Percentiles rank a stretch among this genome's conserved stretches.
Evolutionary conservation across 2,113 vertebrate genomes (phyloP).

Genomic region (Nestor notabilis): DNA sequence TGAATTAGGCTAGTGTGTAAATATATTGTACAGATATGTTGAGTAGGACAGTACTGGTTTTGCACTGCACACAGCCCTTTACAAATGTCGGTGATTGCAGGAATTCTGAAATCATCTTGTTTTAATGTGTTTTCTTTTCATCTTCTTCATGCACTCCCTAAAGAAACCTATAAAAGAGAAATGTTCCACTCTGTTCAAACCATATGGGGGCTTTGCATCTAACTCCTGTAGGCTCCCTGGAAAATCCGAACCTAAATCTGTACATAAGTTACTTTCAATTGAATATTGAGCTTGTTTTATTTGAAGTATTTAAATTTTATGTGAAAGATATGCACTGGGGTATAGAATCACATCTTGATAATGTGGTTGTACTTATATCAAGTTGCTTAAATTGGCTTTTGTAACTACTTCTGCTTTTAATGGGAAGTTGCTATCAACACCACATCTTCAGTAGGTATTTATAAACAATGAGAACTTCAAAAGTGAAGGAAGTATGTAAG

Average conservation of each 20-base stretch:
- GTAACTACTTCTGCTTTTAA: neutral
- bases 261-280: neutral
- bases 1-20: neutral
- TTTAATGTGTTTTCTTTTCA: constrained; percentile 21
- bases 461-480: neutral
- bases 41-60: neutral
- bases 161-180: neutral
- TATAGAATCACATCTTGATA: neutral
- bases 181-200: neutral
- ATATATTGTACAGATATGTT: neutral
- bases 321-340: neutral
- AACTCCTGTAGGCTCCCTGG: neutral
- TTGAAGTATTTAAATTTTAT: neutral
- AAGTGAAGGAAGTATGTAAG: neutral
- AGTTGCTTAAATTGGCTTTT: neutral
- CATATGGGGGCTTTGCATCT: neutral
- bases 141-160: neutral
- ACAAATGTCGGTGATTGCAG: neutral
- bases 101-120: neutral
- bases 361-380: neutral
- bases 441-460: neutral
- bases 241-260: neutral
- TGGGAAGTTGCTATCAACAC: neutral
- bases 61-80: neutral
- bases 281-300: neutral